phyloP scores from a whole-genome alignment of 2,113 vertebrate genomes.

The Phylloscopus whistleri region DNA sequence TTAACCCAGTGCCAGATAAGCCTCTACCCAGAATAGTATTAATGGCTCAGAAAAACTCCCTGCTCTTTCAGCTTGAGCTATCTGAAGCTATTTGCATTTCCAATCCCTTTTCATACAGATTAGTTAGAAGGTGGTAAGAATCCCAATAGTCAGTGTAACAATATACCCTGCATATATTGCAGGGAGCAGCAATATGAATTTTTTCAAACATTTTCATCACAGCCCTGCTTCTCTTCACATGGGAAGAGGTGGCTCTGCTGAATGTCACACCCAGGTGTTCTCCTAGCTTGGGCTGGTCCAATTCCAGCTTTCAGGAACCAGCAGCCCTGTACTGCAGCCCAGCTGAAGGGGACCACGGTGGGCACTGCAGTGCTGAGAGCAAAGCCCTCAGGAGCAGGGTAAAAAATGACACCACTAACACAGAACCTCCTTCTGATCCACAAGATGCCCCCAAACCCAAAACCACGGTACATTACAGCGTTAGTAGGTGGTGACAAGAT shows the following conservation, averaged over 20 bases:
- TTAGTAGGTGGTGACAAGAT: not conserved
- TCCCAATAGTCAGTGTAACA: not conserved
- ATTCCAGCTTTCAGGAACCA: not conserved
- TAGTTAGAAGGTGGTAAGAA: not conserved
- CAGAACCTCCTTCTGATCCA: not conserved
- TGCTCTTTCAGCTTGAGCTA: not conserved
- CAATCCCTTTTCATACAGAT: not conserved
- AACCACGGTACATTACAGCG: not conserved
- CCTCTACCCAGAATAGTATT: not conserved
- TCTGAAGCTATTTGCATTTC: not conserved
- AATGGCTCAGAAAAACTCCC: not conserved
- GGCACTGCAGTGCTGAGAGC: fast-evolving
- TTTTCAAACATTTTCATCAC: not conserved
- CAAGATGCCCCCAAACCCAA: not conserved
- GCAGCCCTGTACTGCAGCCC: not conserved
- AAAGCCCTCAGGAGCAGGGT: not conserved
- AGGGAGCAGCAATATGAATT: not conserved
- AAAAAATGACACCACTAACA: not conserved
- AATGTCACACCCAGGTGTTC: not conserved
- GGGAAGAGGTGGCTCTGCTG: not conserved
- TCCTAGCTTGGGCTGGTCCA: not conserved
- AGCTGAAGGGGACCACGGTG: not conserved
- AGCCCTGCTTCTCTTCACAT: fast-evolving
- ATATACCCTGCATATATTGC: not conserved
- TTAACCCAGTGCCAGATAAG: not conserved